phyloP scores from a whole-genome alignment of 1,140 invertebrate genomes.

The Ceratina calcarata region DNA sequence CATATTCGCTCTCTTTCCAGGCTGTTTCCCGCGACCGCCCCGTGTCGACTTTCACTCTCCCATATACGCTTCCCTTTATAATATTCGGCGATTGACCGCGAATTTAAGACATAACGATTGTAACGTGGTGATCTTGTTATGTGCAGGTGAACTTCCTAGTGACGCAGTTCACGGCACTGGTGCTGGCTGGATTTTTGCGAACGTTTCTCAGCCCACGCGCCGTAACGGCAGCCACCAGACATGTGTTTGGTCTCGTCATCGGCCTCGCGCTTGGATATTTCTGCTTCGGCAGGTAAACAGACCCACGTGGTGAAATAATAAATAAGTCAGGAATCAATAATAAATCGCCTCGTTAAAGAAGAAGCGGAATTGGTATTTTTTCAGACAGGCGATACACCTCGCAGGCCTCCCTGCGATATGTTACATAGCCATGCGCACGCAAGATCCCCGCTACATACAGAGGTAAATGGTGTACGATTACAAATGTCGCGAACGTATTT shows the following conservation, averaged over 20 bases:
- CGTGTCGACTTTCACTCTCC: no score
- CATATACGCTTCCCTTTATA: no score
- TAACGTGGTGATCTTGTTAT: conserved; percentile 38
- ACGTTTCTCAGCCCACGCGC: conserved; percentile 85
- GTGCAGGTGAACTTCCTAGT: conserved; percentile 91
- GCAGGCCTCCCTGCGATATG: conserved; percentile 87
- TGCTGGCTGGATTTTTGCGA: conserved; percentile 87
- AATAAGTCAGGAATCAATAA: neutral
- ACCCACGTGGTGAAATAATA: conserved; percentile 8
- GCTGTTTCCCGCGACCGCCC: no score
- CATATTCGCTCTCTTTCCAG: no score
- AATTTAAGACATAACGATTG: no score
- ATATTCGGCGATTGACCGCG: no score
- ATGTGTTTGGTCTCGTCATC: conserved; percentile 87
- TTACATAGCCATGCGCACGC: conserved; percentile 85
- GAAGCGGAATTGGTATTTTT: conserved; percentile 24
- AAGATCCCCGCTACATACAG: conserved; percentile 84
- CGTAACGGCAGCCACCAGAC: conserved; percentile 85
- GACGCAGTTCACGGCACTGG: conserved; percentile 89
- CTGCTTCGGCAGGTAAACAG: conserved; percentile 91
- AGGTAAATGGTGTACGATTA: conserved; percentile 78
- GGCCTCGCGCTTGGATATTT: conserved; percentile 91
- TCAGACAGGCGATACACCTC: conserved; percentile 89
- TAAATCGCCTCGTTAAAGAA: neutral
- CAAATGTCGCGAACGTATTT: neutral